Base-by-base conservation (phyloP, 2,797 vertebrate species). In the Tiaroga cobitis region DNA sequence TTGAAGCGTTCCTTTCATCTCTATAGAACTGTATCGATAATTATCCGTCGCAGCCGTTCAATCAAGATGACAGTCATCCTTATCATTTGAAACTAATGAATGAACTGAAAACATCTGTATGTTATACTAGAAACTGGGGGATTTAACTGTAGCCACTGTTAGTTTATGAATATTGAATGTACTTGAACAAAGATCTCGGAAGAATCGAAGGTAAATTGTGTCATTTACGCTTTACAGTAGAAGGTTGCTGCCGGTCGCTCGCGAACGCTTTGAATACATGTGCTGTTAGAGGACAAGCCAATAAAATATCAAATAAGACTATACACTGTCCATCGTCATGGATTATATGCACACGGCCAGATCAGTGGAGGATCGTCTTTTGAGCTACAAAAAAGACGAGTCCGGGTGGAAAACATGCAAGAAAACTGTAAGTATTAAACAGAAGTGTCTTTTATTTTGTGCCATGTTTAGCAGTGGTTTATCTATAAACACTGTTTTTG, bases 341-440 rank as follows among this genome's bases (percentile, higher is more conserved):
- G 94, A 96, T 43, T 94, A 94, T 74, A 88, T 87, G 3, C 87
- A 91, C 1, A 90, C 86, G 9, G 94, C 96, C 0, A 90, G 84
- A 63, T 76, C 79, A 13, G 96, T 96, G 78, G 96, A 95, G 0
- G 95, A 95, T 24, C 94, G 94, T 51, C 18, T 98, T 88, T 76
- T 85, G 34, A 87, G 90, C 63, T 99, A 97, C 92, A 95, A 92
- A 80, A 93, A 84, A 80, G 97, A 98, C 59, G 87, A 92, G 13
- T 91, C 92, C 5, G 97, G 96, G 0, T 98, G 97, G 97, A 96
- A 94, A 90, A 91, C 91, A 56, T 97, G 96, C 92, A 96, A 95
- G 87, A 95, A 94, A 91, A 93, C 93, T 93, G 97, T 98, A 91
- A 94, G 95, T 83, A 70, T 16, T 63, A 5, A 21, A n/a, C 24